Evolutionary conservation across 2,888 invertebrate genomes (phyloP), one percentile per base, ranked within the genome.

Genomic region (Phortica magna): DNA sequence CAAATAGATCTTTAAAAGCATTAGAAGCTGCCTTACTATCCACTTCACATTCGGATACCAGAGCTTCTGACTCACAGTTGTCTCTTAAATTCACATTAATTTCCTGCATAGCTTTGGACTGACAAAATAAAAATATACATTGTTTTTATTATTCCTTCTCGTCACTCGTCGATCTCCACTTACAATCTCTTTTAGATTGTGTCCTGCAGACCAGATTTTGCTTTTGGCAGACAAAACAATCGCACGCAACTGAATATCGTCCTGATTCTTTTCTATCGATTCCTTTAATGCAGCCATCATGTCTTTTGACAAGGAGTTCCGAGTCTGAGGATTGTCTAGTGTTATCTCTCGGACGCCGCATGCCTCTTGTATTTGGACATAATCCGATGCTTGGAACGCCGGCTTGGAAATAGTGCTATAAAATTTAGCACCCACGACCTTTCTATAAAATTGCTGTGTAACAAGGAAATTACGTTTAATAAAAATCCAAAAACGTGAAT

Each of bases 171-270:
- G 31, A 31, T 4, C 10, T 43, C 31, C 68, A 31, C 81, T 78
- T 71, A 97, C 97, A 93, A 99, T 92, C 93, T 99, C 98, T 92
- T 97, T 98, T 12, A 99, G 93, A 93, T 99, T 97, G 90, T 99
- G 99, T 0, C 99, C 99, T 5, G 98, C 96, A n/a, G 98, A 98
- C 93, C 98, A 99, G 1, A 98, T 95, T 76, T 95, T 95, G 4
- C 98, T 97, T 79, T 95, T 94, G 0, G 95, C 88, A 0, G 95
- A 94, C 73, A 99, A 90, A n/a, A 99, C 94, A 83, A 99, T 96
- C 9, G 95, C 96, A 79, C 98, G 94, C 57, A 97, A 90, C 7
- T 93, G 90, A 53, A 92, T 90, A 85, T 95, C 93, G 76, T 94
- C 92, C 79, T 94, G 92, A 80, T 95, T 94, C 10, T 88, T 83